phyloP scores from a whole-genome alignment of 2,113 vertebrate species.

The Apus apus region DNA sequence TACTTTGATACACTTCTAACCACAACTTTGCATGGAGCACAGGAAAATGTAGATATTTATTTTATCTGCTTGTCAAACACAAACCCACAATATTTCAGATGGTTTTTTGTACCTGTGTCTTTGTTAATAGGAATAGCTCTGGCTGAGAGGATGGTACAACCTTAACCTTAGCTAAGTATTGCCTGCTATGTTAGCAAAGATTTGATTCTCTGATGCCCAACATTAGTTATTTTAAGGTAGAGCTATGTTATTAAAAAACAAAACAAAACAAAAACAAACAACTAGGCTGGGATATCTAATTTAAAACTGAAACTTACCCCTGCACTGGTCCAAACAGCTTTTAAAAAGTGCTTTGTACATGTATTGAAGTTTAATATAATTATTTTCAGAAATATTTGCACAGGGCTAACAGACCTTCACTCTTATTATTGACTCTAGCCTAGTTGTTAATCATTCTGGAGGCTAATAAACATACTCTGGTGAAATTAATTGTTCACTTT shows the following conservation, averaged over 20 bases:
- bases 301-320: background rate
- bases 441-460: background rate
- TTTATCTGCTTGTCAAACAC: background rate
- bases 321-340: background rate
- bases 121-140: background rate
- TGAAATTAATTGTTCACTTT: background rate
- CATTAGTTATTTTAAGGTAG: background rate
- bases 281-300: background rate
- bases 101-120: background rate
- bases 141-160: background rate
- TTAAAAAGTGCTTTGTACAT: background rate
- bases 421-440: background rate
- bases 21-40: background rate
- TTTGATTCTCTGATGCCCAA: background rate
- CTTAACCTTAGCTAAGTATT: background rate
- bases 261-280: too few species aligned
- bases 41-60: background rate
- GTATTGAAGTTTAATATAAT: background rate
- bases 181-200: background rate
- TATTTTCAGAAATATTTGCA: background rate
- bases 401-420: background rate
- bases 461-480: background rate
- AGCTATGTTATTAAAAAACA: background rate
- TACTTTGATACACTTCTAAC: background rate
- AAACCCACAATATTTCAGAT: background rate